Base-by-base conservation (phyloP, 2,797 vertebrate genomes). In the Sternarchorhynchus goeldii region DNA sequence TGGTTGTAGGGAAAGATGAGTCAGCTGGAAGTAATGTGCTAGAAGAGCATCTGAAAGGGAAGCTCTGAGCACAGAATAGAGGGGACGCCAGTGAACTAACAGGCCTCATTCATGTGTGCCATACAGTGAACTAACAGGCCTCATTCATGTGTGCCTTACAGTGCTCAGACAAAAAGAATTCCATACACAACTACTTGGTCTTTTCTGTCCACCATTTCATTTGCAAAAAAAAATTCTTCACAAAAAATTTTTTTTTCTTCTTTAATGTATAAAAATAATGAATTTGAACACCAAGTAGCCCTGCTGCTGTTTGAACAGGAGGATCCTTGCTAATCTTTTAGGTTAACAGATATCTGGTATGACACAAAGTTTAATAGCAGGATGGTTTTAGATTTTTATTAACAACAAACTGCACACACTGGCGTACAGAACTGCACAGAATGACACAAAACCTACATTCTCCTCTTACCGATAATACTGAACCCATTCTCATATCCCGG, bases 401-500 rank as follows among this genome's bases (percentile, higher is more conserved):
- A 41, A 10, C 6, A 41, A 6, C n/a, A n/a, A 32, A 57, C 25
- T 32, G 45, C 62, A 60, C n/a, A 29, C 7, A 60, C 12, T 17
- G 32, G 39, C 17, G 59, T 21, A 74, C 21, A 34, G 32, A 50
- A 20, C 50, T 29, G 21, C 25, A 75, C 18, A 64, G 29, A 55
- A 10, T n/a, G 16, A 56, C 16, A 7, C 17, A 55, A 1, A 34
- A 4, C 6, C 29, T 10, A 8, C 16, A 6, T 4, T 36, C 25
- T 12, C 4, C 20, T 57, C 74, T 94, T 90, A 99, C 97, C 97
- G 0, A 96, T 94, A 84, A 95, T 83, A 73, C 96, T 96, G 91
- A 99, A 99, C 84, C 97, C 97, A 6, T 99, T 99, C 90, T 92
- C 93, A 87, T 93, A 96, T 76, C 93, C 94, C 0, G 96, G 94